Evolutionary conservation across 2,797 vertebrate genomes (phyloP), one percentile per base, ranked within the genome.

Genomic region (Pteronotus mesoamericanus): DNA sequence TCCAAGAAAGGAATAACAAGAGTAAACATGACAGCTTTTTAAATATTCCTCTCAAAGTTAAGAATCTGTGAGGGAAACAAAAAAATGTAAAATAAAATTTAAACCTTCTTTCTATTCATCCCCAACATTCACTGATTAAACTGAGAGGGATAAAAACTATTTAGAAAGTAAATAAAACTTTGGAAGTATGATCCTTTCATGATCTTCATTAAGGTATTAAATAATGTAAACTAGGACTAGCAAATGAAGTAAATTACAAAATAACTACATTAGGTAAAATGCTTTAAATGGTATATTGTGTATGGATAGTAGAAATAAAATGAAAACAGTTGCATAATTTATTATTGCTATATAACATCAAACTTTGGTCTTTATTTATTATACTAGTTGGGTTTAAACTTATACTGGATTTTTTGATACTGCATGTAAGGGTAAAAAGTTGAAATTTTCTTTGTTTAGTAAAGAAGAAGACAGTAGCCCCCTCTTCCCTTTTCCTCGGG

Each of bases 31-130:
- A 94, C 14, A 66, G 6, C 2, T n/a, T 89, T 72, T 85, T 34
- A 51, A 37, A 59, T 80, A 92, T 83, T 75, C 22, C 18, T 75
- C 51, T 59, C 71, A 66, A 84, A 87, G 61, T 84, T 94, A 92
- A 80, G 59, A 77, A 24, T 77, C 29, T 77, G 11, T 74, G 5
- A 18, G n/a, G 16, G 44, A 14, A 85, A 82, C 61, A 75, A 71
- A 46, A 61, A 29, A 18, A 10, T 21, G 82, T 29, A 44, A 53
- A 78, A 82, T 88, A 46, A 89, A 91, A 83, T 83, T 57, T 77
- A 85, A 59, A 48, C 77, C 7, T 57, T 71, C 3, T 26, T 77
- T 55, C 10, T 79, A 1, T 69, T 89, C 24, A 93, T 1, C 4
- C 5, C 3, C 24, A 89, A 42, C 79, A 83, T 11, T 4, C 5